Base-by-base conservation (phyloP, 2,888 invertebrate genomes). In the Myopa tessellatipennis region DNA sequence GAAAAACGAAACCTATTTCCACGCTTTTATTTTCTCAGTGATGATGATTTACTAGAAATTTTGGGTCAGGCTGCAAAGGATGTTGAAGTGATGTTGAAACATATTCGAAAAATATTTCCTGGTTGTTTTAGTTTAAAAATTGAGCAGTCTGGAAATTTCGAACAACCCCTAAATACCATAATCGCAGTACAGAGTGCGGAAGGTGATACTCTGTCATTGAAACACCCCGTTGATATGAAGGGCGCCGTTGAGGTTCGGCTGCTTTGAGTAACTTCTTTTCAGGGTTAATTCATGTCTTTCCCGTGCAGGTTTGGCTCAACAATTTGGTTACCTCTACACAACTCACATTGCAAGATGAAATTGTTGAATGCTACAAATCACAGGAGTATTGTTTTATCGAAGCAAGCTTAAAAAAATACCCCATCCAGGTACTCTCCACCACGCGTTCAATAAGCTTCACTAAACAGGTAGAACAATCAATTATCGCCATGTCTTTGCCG, bases 21-120 rank as follows among this genome's bases (percentile, higher is more conserved):
- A 8, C 91, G 99, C 78, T 95, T 99, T 84, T 97, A 98, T 87
- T 99, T 99, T 88, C 91, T 99, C 80, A 98, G 98, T 79, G 99
- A 99, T 87, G 99, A 99, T 85, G 99, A 99, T 89, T 91, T 99
- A 76, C 90, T 99, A 77, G 99, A 99, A 90, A 93, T 99, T 79
- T 92, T 99, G 14, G 98, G 98, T 0, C 98, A 98, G 90, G 94
- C 96, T 0, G 94, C 95, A 0, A 96, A 96, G 83, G 95, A 95
- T 79, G 85, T 87, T 8, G 92, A 92, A 70, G 95, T 98, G 4
- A 96, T 99, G 88, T 97, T 98, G 88, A 92, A 94, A 0, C 99
- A 99, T 88, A 92, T 99, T 82, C 97, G 97, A 88, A 99, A 99
- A 89, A 91, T 99, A 26, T 99, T 98, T 89, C 96, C 98, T 50